Conservation (phyloP, 2,113 vertebrate species). For the Ameiurus melas region DNA sequence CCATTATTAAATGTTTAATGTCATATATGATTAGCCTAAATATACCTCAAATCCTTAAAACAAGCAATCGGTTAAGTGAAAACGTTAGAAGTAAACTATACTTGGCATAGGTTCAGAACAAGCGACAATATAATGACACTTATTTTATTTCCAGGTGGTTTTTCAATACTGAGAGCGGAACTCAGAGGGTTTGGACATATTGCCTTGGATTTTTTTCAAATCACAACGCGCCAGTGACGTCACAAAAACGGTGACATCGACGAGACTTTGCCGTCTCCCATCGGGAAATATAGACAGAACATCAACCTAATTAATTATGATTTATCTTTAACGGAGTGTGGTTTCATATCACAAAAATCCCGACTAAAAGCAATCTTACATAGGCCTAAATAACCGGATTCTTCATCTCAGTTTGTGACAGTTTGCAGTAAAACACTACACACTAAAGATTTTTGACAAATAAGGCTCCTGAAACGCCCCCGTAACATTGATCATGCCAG, state of each 20-base stretch:
- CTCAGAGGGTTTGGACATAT: conserved; percentile 18
- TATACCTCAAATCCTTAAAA: not conserved
- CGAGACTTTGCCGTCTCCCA: not conserved
- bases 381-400: not conserved
- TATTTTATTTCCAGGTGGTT: conserved; percentile 23
- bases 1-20: not conserved
- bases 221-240: not conserved
- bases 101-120: conserved; percentile 2
- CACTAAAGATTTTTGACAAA: not conserved
- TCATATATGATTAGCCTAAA: not conserved
- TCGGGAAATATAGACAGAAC: conserved; percentile 9
- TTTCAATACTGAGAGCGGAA: not conserved
- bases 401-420: not conserved
- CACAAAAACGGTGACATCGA: conserved; percentile 4
- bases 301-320: conserved; percentile 17
- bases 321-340: not conserved
- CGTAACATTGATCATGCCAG: not conserved
- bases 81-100: not conserved
- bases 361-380: not conserved
- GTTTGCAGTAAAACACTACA: conserved; percentile 24
- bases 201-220: conserved; percentile 15
- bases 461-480: not conserved
- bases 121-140: not conserved
- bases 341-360: not conserved
- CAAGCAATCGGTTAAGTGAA: not conserved